Evolutionary conservation across 1,140 invertebrate species (phyloP).

Genomic region (Heliconius hermathena): DNA sequence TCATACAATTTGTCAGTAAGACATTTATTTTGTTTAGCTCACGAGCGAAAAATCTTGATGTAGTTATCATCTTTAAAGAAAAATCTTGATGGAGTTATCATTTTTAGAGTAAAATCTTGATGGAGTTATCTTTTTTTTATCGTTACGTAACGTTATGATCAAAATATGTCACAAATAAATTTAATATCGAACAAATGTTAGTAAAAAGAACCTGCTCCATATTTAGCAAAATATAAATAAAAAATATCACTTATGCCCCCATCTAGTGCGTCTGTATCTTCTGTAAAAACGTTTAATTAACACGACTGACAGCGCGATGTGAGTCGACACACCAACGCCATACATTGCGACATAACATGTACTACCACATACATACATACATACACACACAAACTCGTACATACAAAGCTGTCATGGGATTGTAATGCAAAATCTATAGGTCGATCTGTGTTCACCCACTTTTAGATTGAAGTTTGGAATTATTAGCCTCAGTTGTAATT

Average conservation of each 20-base stretch:
- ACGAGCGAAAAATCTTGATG: too few species aligned
- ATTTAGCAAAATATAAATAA: neutral
- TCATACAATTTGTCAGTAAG: too few species aligned
- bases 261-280: slow-evolving; percentile 45
- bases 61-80: too few species aligned
- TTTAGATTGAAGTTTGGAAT: neutral
- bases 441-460: slow-evolving; percentile 4
- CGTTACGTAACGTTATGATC: too few species aligned
- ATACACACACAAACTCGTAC: neutral
- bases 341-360: slow-evolving; percentile 50
- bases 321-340: slow-evolving; percentile 52
- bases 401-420: slow-evolving; percentile 31
- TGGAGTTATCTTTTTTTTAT: too few species aligned
- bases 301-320: slow-evolving; percentile 66
- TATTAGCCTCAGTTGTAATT: neutral
- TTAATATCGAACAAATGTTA: too few species aligned
- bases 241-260: neutral
- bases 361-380: slow-evolving; percentile 12
- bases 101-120: too few species aligned
- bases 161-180: too few species aligned
- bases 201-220: too few species aligned
- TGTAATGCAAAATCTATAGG: slow-evolving; percentile 34
- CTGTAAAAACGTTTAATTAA: slow-evolving; percentile 70
- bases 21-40: too few species aligned
- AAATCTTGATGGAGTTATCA: too few species aligned